Conservation (phyloP, 1,140 invertebrate genomes). For the Macrocentrus cingulum region DNA sequence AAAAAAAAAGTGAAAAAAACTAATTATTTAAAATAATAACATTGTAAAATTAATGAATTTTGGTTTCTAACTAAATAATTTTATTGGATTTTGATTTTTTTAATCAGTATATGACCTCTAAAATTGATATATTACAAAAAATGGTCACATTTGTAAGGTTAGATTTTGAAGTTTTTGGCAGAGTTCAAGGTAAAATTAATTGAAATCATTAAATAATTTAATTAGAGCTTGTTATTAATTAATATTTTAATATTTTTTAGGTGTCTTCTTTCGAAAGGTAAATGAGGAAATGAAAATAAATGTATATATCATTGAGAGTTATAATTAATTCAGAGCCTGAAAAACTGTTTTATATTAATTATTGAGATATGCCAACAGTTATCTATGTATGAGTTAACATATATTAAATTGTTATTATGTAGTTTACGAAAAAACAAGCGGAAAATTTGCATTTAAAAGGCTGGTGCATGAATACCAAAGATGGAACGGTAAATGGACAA, state of each 20-base stretch:
- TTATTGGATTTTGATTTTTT: too few relatives aligned
- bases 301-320: too few relatives aligned
- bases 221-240: not conserved
- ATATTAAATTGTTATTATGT: constrained; percentile 21
- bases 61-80: too few relatives aligned
- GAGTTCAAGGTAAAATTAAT: not conserved
- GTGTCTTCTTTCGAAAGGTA: not conserved
- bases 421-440: constrained; percentile 71
- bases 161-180: not conserved
- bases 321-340: too few relatives aligned
- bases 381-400: not conserved
- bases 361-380: not conserved
- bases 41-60: too few relatives aligned
- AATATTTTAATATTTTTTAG: not conserved
- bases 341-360: too few relatives aligned
- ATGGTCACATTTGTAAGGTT: not conserved
- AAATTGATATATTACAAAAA: too few relatives aligned
- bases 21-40: too few relatives aligned
- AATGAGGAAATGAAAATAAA: too few relatives aligned
- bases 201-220: not conserved
- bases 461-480: constrained; percentile 75
- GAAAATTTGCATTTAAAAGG: constrained; percentile 68
- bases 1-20: too few relatives aligned
- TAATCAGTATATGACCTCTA: too few relatives aligned
- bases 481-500: constrained; percentile 70